These are phyloP conservation scores for Rhamphomyia laevipes DNA, from an alignment of 2,888 invertebrate genomes.

Conservation along the genomic window DNA sequence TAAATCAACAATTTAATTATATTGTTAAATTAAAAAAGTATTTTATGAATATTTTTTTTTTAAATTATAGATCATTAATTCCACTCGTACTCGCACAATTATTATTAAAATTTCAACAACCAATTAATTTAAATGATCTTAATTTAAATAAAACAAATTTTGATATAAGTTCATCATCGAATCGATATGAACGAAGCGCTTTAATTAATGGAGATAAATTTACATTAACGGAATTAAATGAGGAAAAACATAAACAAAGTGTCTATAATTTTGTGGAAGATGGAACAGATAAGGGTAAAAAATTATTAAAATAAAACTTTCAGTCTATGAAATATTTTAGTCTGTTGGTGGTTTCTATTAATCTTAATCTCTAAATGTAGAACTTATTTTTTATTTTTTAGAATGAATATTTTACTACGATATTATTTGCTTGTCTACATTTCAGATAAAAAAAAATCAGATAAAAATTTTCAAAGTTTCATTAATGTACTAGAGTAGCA, in stretches of 20 bases:
- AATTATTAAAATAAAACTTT: too few relatives aligned
- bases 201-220: not conserved
- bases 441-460: too few relatives aligned
- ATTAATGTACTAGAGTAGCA: too few relatives aligned
- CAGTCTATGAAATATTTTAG: too few relatives aligned
- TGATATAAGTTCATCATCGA: not conserved
- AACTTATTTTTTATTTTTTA: too few relatives aligned
- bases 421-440: too few relatives aligned
- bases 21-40: not conserved
- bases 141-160: not conserved
- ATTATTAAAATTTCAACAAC: conserved; percentile 31
- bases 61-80: conserved; percentile 28
- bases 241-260: not conserved
- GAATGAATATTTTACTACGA: too few relatives aligned
- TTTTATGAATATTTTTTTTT: not conserved
- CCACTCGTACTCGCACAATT: conserved; percentile 35
- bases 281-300: not conserved
- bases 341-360: too few relatives aligned
- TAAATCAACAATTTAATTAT: conserved; percentile 16
- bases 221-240: not conserved
- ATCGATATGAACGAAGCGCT: conserved; percentile 3
- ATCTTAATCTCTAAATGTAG: too few relatives aligned
- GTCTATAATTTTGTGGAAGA: not conserved
- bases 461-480: too few relatives aligned
- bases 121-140: conserved; percentile 6